Base-by-base conservation (phyloP, 1,140 invertebrate genomes). In the Anoplolepis gracilipes region DNA sequence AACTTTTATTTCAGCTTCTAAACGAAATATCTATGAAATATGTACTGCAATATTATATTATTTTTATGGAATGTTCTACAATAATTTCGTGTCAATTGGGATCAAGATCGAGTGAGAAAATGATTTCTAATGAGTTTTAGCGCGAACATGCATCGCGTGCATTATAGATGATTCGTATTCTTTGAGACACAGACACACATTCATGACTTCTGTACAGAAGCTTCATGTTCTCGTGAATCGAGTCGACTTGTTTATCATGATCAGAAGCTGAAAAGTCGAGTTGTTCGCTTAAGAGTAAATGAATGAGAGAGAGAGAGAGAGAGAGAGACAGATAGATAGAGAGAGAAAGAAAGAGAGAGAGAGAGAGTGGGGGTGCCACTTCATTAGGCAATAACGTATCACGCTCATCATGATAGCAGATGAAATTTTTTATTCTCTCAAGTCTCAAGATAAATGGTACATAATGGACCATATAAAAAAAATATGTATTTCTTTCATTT, bases 181-280 rank as follows among this genome's bases (percentile, higher is more conserved):
- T 46, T 82, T 13, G 53, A 30, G 36, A 75, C 25, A 67, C 30
- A 16, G 25, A 77, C 42, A 49, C 55, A 25, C 78, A 73, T 73
- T 46, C 53, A 65, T 22, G 25, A 77, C 42, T 62, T 55, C 46
- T 79, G 55, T 85, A 42, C 8, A 19, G 49, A 65, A 86, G 61
- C 49, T 70, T 73, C 46, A 62, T 55, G 57, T 88, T 70, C 59
- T 76, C 75, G 82, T 85, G 46, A 70, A 53, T 79, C 84, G 55
- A 69, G 53, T 76, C 76, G 85, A 84, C 85, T 87, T 73, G 85
- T 87, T 90, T 90, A 90, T 90, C 88, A 77, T 77, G 88, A 90
- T 90, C 64, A 77, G 61, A 70, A 89, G 88, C 88, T 90, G 88
- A 89, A 89, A 89, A 89, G 85, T 89, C 81, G 67, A 76, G 64